These are phyloP conservation scores for Sorex fumeus DNA, from an alignment of 2,113 vertebrate species.

Conservation along the genomic window DNA sequence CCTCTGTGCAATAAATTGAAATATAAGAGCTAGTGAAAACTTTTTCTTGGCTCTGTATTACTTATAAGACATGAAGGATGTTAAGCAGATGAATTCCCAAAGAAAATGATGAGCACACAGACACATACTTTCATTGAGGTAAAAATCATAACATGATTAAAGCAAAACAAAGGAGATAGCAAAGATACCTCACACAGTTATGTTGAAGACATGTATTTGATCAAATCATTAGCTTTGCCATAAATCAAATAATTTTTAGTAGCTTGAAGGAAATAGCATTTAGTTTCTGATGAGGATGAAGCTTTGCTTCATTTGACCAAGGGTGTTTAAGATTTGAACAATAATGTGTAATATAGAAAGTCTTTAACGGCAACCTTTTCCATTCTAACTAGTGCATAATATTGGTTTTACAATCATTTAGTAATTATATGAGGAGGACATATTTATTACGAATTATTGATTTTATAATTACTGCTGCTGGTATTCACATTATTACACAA, in stretches of 20 bases:
- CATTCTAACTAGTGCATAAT: slow-evolving; percentile 89
- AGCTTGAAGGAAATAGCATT: slow-evolving; percentile 83
- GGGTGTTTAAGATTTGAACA: slow-evolving; percentile 88
- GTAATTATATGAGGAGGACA: slow-evolving; percentile 92
- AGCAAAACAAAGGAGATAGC: slow-evolving; percentile 54
- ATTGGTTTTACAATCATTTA: slow-evolving; percentile 92
- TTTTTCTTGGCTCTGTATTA: background rate
- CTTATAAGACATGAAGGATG: background rate
- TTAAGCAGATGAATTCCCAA: slow-evolving; percentile 28
- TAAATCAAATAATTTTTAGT: slow-evolving; percentile 85
- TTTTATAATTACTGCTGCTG: slow-evolving; percentile 91
- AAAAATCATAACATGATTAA: background rate
- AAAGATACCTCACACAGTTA: slow-evolving; percentile 47
- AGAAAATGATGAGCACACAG: background rate
- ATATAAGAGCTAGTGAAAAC: background rate
- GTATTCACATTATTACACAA: slow-evolving; percentile 90
- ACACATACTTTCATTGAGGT: background rate
- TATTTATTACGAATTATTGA: slow-evolving; percentile 93
- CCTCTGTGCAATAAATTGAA: background rate
- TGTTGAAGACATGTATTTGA: slow-evolving; percentile 80
- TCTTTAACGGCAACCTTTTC: slow-evolving; percentile 89
- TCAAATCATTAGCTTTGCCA: slow-evolving; percentile 82
- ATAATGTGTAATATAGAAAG: slow-evolving; percentile 88
- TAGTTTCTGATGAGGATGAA: slow-evolving; percentile 86
- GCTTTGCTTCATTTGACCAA: slow-evolving; percentile 88